Percentiles rank a stretch among this genome's conserved stretches.
These are phyloP conservation scores for Zeugodacus cucurbitae DNA, from an alignment of 1,140 invertebrate species.

Conservation along the genomic window DNA sequence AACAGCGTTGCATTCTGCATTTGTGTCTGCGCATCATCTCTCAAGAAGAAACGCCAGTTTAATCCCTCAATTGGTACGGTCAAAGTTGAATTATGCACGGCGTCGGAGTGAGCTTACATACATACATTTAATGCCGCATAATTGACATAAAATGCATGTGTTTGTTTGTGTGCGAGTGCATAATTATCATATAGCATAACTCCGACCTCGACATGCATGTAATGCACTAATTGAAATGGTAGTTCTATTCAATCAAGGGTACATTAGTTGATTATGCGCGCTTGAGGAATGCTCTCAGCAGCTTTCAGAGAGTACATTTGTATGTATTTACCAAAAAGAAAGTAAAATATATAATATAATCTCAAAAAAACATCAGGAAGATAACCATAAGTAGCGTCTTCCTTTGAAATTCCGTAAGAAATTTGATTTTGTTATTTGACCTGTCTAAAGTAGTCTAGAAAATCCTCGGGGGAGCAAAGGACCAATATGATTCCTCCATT, in stretches of 20 bases:
- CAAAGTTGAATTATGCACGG: slow-evolving; percentile 23
- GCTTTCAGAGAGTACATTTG: background rate
- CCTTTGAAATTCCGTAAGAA: too few species aligned
- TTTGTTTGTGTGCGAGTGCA: background rate
- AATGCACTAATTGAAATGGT: slow-evolving; percentile 10
- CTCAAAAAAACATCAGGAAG: too few species aligned
- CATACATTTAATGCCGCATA: background rate
- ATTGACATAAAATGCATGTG: background rate
- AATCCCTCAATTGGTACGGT: slow-evolving; percentile 19
- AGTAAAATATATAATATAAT: background rate
- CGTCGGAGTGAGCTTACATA: background rate
- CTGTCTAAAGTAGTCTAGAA: too few species aligned
- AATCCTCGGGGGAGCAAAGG: too few species aligned
- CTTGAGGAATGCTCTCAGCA: background rate
- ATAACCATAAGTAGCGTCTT: too few species aligned
- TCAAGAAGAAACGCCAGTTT: background rate
- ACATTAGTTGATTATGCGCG: background rate
- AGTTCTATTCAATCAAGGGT: background rate
- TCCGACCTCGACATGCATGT: background rate
- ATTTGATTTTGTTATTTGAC: too few species aligned
- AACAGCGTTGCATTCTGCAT: background rate
- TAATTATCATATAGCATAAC: background rate
- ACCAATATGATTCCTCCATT: too few species aligned
- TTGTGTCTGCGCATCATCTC: background rate
- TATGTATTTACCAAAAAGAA: background rate